Conservation (phyloP, 2,797 vertebrate genomes). For the Cuniculus paca region DNA sequence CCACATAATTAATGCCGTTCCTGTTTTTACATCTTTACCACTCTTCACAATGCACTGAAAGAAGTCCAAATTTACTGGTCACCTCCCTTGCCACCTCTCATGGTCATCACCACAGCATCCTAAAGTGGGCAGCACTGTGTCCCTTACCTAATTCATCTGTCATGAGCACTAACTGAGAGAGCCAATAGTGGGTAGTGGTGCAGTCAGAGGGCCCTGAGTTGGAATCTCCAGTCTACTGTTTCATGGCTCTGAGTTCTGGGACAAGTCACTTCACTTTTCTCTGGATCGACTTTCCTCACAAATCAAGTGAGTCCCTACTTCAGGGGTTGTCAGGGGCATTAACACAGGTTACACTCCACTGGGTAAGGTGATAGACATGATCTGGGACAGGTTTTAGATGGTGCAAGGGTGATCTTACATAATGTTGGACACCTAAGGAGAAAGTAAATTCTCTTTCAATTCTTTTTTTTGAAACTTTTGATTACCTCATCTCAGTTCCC, state of each 20-base stretch:
- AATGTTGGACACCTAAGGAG: neutral
- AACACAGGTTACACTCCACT: neutral
- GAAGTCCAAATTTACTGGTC: neutral
- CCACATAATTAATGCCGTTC: neutral
- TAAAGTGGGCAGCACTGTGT: neutral
- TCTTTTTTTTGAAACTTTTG: neutral
- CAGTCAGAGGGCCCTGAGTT: neutral
- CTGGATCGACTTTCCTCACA: neutral
- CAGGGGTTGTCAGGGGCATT: neutral
- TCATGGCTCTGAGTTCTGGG: neutral
- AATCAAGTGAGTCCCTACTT: conserved; percentile 33
- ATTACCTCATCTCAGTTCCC: neutral
- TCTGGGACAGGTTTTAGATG: neutral
- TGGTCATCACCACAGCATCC: neutral
- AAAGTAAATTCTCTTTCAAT: neutral
- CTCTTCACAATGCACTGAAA: neutral
- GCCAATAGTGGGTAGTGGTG: fast-evolving
- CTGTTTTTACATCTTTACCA: neutral
- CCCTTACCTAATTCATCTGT: neutral
- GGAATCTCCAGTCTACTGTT: neutral
- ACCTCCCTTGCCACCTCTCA: neutral
- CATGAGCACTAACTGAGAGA: neutral
- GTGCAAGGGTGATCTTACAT: neutral
- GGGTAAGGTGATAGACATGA: neutral
- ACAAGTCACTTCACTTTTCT: conserved; percentile 2